Base-by-base conservation (phyloP, 1,140 invertebrate species). In the Coenobita brevimanus region DNA sequence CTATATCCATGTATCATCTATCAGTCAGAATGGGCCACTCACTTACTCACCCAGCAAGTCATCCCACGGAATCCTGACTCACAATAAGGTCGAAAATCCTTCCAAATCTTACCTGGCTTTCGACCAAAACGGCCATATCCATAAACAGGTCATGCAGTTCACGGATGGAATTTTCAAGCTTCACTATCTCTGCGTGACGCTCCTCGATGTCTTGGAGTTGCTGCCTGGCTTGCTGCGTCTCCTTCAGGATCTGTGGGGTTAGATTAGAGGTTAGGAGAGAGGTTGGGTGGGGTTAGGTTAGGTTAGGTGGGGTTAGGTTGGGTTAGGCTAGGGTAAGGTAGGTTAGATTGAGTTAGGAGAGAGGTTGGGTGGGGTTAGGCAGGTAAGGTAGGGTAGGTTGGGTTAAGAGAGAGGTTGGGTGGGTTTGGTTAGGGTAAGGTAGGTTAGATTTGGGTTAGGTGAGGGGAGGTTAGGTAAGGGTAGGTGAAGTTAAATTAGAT, bases 71-170 rank as follows among this genome's bases (percentile, higher is more conserved):
- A n/a, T n/a, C n/a, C n/a, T n/a, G n/a, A n/a, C n/a, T n/a, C n/a
- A n/a, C n/a, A n/a, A n/a, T n/a, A n/a, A n/a, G n/a, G n/a, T n/a
- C n/a, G n/a, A n/a, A n/a, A n/a, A n/a, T n/a, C n/a, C n/a, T n/a
- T 67, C 64, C 8, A 15, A 3, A 30, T 46, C 79, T 38, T 50
- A 82, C 80, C 80, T 82, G 80, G n/a, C 36, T 33, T 0, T 82
- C 41, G 4, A 82, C 64, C 15, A 82, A 8, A 6, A 82, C 41
- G 3, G 57, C 33, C 38, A 81, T 81, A 41, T 82, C 80, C 41
- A 82, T 30, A 41, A 82, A 82, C 4, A 82, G 21, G 43, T 82
- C 64, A 8, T 82, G 80, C 8, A 82, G 64, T 30, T 82, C 80
- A 50, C 64, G 30, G 4, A 82, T 43, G 13, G 80, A 82, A 1